Evolutionary conservation across 2,888 invertebrate genomes (phyloP).

Genomic region (Drosophila borborema): DNA sequence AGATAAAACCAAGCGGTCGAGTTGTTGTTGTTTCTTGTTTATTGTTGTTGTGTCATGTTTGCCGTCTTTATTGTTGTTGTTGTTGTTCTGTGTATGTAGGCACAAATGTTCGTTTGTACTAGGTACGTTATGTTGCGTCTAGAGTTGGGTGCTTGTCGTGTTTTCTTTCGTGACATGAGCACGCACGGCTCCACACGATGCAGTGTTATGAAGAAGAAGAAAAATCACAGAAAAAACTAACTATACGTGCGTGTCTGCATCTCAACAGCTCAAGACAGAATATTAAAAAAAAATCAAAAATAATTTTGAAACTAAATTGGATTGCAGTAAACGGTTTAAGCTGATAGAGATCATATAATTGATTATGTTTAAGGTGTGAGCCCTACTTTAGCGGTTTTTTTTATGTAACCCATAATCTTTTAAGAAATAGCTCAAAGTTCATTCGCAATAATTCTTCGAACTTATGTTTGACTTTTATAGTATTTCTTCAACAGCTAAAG

Average conservation of each 20-base stretch:
- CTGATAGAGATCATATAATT: neutral
- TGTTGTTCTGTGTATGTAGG: neutral
- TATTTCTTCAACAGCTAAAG: neutral
- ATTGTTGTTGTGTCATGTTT: conserved; percentile 19
- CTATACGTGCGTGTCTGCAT: neutral
- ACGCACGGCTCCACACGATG: conserved; percentile 12
- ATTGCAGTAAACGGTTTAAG: neutral
- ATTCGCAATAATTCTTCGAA: neutral
- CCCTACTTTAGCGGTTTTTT: neutral
- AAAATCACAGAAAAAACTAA: neutral
- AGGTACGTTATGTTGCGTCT: neutral
- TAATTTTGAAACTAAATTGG: neutral
- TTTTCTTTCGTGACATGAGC: conserved; percentile 16
- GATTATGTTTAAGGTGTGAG: neutral
- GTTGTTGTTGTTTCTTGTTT: conserved; percentile 21
- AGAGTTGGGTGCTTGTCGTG: conserved; percentile 43
- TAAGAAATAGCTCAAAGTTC: neutral
- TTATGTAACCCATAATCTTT: neutral
- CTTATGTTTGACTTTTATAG: neutral
- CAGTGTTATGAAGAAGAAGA: neutral
- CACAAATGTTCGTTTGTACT: neutral
- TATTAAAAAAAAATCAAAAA: neutral
- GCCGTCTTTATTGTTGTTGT: conserved; percentile 13
- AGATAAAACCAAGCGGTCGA: conserved; percentile 61
- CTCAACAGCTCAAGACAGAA: neutral